phyloP scores from a whole-genome alignment of 2,888 invertebrate species.

The Ornithoptera alexandrae region DNA sequence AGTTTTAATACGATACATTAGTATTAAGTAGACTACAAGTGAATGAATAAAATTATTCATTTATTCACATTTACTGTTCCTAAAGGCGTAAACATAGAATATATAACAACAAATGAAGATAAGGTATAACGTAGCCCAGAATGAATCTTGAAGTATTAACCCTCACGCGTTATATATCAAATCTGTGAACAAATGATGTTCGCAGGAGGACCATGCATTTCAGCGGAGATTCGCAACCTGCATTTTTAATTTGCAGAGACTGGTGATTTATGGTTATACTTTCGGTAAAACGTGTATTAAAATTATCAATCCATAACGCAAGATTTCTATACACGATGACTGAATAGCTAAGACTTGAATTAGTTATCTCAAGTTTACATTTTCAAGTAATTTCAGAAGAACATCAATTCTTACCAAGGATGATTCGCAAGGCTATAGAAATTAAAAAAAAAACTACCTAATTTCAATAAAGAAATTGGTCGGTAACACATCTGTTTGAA shows the following conservation, averaged over 20 bases:
- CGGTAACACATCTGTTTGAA: too few relatives aligned
- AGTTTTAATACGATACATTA: too few relatives aligned
- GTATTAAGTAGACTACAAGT: background rate
- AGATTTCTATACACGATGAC: too few relatives aligned
- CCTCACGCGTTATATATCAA: slow-evolving; percentile 9
- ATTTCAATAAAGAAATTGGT: too few relatives aligned
- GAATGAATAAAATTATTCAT: background rate
- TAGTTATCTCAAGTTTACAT: too few relatives aligned
- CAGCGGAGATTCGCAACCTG: background rate
- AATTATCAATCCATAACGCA: background rate
- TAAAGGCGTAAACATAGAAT: background rate
- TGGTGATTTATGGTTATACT: too few relatives aligned
- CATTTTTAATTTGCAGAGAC: slow-evolving; percentile 8
- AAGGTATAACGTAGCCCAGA: background rate
- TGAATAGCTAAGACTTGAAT: too few relatives aligned
- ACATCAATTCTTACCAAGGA: too few relatives aligned
- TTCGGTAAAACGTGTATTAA: background rate
- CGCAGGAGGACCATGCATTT: slow-evolving; percentile 5
- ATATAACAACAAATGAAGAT: background rate
- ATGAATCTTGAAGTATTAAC: slow-evolving; percentile 2
- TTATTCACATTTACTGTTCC: background rate
- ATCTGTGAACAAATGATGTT: slow-evolving; percentile 7
- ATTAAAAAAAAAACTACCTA: too few relatives aligned
- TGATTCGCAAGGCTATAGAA: too few relatives aligned
- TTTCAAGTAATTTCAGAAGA: too few relatives aligned